Base-by-base conservation (phyloP, 2,797 vertebrate species). In the Bovichtus variegatus region DNA sequence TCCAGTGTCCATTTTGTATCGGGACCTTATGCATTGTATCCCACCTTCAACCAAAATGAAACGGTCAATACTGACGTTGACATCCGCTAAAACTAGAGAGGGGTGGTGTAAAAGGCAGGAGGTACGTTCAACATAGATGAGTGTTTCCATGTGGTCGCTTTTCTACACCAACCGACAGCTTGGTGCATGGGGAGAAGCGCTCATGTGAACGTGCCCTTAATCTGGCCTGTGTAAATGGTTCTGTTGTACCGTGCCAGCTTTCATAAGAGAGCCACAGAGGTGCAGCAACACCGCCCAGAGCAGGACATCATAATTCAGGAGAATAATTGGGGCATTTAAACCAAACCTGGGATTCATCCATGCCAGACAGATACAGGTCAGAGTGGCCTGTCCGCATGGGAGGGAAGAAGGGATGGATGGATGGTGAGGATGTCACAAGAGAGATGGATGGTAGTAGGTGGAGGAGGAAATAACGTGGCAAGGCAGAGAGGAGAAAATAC, bases 321-420 rank as follows among this genome's bases (percentile, higher is more conserved):
- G 92, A 89, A 93, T 94, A 95, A 94, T 95, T 93, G 91, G 91
- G 89, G 78, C 90, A 88, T 93, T 92, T 91, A 93, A 89, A 92
- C 81, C 85, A 76, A 90, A 92, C 85, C 82, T 93, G 94, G 93
- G 91, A 93, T 76, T 83, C 81, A 59, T 94, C 91, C 88, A 89
- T 87, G 85, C 78, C 80, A 91, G 93, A 94, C 92, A 93, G 92
- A 94, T 94, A 93, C 94, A 93, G 91, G 88, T 89, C 88, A 91
- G 80, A 87, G 80, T 54, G 34, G 76, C 67, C 66, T 29, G 76
- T 78, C 81, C 90, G 84, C 90, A 65, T 66, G 86, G 87, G 88
- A 90, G 55, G 55, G 31, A 71, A 63, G 61, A 27, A 67, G 75
- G 54, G 74, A 84, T 82, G 76, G 89, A 87, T 81, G 76, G 65